phyloP scores from a whole-genome alignment of 1,140 invertebrate species.

The Delia radicum region DNA sequence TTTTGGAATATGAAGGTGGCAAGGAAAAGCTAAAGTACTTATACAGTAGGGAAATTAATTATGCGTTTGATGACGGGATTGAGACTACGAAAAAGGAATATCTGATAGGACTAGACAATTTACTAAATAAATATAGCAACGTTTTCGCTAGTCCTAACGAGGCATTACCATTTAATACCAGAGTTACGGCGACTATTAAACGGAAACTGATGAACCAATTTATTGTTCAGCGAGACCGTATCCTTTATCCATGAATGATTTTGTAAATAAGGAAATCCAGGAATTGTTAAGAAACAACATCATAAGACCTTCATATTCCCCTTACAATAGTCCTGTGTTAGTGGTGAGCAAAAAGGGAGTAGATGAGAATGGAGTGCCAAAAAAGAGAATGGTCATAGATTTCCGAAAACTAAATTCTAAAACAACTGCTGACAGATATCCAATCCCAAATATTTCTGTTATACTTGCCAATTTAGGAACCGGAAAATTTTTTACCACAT shows the following conservation, averaged over 20 bases:
- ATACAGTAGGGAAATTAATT: background rate
- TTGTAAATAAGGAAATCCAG: background rate
- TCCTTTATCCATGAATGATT: background rate
- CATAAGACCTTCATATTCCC: background rate
- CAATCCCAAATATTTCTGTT: slow-evolving; percentile 12
- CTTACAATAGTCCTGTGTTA: background rate
- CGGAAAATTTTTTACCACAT: background rate
- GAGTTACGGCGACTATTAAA: background rate
- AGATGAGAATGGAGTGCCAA: slow-evolving; percentile 15
- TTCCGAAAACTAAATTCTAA: slow-evolving; percentile 23
- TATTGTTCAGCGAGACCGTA: background rate
- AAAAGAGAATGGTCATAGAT: slow-evolving; percentile 27
- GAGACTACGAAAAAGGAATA: background rate
- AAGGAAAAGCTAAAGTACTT: background rate
- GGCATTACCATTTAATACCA: background rate
- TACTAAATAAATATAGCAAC: background rate
- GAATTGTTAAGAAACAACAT: background rate
- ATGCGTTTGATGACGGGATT: background rate
- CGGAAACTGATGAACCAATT: background rate
- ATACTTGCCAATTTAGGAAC: slow-evolving; percentile 7
- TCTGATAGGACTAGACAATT: background rate
- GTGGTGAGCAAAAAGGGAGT: background rate
- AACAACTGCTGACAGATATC: slow-evolving; percentile 8
- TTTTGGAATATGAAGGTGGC: background rate
- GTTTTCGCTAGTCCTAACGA: background rate